Conservation (phyloP, 2,797 vertebrate genomes). For the Sarcophilus harrisii region DNA sequence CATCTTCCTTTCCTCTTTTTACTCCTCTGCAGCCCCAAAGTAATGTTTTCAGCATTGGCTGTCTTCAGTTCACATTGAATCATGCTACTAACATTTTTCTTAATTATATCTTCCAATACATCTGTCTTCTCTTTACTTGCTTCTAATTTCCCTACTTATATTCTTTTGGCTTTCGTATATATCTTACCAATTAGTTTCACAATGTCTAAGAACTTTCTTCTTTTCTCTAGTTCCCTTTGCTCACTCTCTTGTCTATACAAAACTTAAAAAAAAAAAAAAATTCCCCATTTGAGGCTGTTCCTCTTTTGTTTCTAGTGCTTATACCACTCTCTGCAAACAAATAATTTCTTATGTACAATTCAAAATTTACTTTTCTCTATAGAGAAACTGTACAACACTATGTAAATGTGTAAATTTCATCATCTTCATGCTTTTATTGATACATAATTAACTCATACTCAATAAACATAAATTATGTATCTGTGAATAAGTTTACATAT, state of each 20-base stretch:
- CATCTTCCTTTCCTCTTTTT: not conserved
- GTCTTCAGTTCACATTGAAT: not conserved
- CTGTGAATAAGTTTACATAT: slow-evolving; percentile 1
- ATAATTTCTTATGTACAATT: slow-evolving; percentile 5
- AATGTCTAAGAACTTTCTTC: not conserved
- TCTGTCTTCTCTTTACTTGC: not conserved
- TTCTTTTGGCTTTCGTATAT: slow-evolving; percentile 8
- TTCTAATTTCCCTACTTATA: not conserved
- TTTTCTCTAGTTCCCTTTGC: not conserved
- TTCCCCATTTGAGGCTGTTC: not conserved
- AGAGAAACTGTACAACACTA: not conserved
- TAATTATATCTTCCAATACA: not conserved
- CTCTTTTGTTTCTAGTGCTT: slow-evolving; percentile 10
- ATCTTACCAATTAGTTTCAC: not conserved
- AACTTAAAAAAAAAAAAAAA: not conserved
- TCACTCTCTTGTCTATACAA: not conserved
- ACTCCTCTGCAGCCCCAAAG: not conserved
- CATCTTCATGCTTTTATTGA: not conserved
- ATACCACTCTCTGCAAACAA: not conserved
- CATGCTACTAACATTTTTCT: slow-evolving; percentile 5
- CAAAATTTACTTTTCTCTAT: slow-evolving; percentile 13
- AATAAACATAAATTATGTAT: not conserved
- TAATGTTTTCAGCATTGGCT: not conserved
- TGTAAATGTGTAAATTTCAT: not conserved
- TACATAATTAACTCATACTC: not conserved